Conservation (phyloP, 2,797 vertebrate species). For the Enoplosus armatus region DNA sequence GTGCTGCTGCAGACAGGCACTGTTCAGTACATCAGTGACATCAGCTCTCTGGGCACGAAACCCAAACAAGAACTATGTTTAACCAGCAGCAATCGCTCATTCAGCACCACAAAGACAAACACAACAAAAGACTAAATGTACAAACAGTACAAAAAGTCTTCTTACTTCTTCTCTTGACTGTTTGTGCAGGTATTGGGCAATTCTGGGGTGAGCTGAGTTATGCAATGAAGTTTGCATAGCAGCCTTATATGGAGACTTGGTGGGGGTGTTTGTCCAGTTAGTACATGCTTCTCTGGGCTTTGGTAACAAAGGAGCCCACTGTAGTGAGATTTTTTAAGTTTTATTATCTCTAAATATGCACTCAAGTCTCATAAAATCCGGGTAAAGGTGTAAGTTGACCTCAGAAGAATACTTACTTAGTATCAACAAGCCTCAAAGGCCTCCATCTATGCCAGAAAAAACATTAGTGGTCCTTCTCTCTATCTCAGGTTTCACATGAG, state of each 20-base stretch:
- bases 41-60: constrained; percentile 48
- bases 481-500: constrained; percentile 11
- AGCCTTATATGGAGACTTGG: constrained; percentile 54
- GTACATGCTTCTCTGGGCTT: constrained; percentile 34
- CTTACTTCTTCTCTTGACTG: constrained; percentile 6
- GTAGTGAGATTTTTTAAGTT: constrained; percentile 23
- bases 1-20: constrained; percentile 42
- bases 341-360: constrained; percentile 33
- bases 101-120: constrained; percentile 22
- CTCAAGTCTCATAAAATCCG: constrained; percentile 29
- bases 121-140: background rate
- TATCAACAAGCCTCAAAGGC: constrained; percentile 9
- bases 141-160: constrained; percentile 12
- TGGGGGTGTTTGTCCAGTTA: constrained; percentile 40
- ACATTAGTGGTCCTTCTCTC: background rate
- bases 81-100: constrained; percentile 25
- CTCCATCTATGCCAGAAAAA: constrained; percentile 1
- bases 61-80: constrained; percentile 29
- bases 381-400: constrained; percentile 46
- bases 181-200: constrained; percentile 51
- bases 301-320: constrained; percentile 48
- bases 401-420: constrained; percentile 13
- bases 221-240: constrained; percentile 22
- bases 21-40: constrained; percentile 43
- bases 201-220: constrained; percentile 38